phyloP scores from a whole-genome alignment of 1,140 invertebrate genomes.

The Anastrepha ludens region DNA sequence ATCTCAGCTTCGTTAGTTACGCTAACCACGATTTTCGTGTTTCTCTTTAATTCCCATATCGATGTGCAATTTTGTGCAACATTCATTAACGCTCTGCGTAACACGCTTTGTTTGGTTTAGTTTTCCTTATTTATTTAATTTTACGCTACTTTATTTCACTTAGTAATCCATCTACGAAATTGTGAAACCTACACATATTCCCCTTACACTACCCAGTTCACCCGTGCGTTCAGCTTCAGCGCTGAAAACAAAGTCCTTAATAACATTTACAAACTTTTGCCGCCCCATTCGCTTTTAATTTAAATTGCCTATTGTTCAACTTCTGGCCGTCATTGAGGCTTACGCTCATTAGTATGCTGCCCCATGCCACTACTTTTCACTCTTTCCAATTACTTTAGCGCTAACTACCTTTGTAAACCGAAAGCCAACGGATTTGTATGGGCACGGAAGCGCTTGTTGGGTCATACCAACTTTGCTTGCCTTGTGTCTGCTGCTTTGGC shows the following conservation, averaged over 20 bases:
- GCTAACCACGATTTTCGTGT: too few relatives aligned
- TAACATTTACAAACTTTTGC: constrained; percentile 28
- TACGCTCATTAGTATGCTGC: constrained; percentile 24
- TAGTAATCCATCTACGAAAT: background rate
- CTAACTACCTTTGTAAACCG: too few relatives aligned
- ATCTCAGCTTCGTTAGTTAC: too few relatives aligned
- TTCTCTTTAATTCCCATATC: too few relatives aligned
- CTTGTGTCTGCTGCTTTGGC: too few relatives aligned
- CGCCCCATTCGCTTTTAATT: constrained; percentile 40
- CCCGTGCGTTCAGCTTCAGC: background rate
- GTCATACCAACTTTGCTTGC: too few relatives aligned
- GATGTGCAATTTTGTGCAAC: too few relatives aligned
- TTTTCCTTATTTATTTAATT: constrained; percentile 5
- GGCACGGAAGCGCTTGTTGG: too few relatives aligned
- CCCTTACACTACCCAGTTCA: background rate
- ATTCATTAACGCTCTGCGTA: too few relatives aligned
- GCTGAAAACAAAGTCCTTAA: background rate
- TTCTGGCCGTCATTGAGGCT: background rate
- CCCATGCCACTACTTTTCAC: background rate
- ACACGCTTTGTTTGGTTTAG: background rate
- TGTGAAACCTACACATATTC: background rate
- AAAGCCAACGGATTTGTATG: too few relatives aligned
- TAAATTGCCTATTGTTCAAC: constrained; percentile 31
- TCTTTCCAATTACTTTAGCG: too few relatives aligned
- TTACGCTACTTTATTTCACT: constrained; percentile 24